These are phyloP conservation scores for Liolophura sinensis DNA, from an alignment of 1,140 invertebrate species.

Conservation along the genomic window DNA sequence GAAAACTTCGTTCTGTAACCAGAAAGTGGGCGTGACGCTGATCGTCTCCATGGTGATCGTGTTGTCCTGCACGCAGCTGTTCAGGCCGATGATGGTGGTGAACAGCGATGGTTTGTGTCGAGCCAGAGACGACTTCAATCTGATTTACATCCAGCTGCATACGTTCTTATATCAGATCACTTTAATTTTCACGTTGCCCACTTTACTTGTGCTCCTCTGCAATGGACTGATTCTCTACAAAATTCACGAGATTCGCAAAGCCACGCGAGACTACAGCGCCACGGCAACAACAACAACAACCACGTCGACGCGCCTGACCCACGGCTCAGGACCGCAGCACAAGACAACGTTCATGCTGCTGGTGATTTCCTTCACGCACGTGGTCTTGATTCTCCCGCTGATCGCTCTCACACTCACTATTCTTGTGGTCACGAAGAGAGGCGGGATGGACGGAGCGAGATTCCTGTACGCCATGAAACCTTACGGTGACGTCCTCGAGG, in stretches of 20 bases:
- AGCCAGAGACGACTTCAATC: constrained; percentile 12
- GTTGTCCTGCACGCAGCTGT: constrained; percentile 23
- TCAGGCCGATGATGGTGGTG: constrained; percentile 36
- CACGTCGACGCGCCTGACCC: not conserved
- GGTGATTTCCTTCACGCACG: constrained; percentile 43
- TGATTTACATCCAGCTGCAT: constrained; percentile 36
- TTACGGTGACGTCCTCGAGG: constrained; percentile 27
- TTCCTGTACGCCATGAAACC: constrained; percentile 26
- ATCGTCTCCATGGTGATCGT: constrained; percentile 22
- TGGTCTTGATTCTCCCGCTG: constrained; percentile 41
- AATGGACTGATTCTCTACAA: constrained; percentile 42
- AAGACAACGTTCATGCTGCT: constrained; percentile 51
- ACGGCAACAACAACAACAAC: constrained; percentile 17
- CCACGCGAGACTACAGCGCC: constrained; percentile 22
- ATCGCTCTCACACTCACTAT: constrained; percentile 35
- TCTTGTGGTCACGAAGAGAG: constrained; percentile 14
- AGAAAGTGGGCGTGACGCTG: constrained; percentile 27
- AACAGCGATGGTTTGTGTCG: constrained; percentile 23
- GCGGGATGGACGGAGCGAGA: constrained; percentile 1
- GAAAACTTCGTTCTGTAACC: constrained; percentile 27
- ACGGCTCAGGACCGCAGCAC: constrained; percentile 19
- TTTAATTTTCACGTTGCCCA: constrained; percentile 36
- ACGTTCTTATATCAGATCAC: constrained; percentile 45
- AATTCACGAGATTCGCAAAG: constrained; percentile 28
- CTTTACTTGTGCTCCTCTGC: constrained; percentile 32